Conservation (phyloP, 1,140 invertebrate genomes). For the Cyclina sinensis region DNA sequence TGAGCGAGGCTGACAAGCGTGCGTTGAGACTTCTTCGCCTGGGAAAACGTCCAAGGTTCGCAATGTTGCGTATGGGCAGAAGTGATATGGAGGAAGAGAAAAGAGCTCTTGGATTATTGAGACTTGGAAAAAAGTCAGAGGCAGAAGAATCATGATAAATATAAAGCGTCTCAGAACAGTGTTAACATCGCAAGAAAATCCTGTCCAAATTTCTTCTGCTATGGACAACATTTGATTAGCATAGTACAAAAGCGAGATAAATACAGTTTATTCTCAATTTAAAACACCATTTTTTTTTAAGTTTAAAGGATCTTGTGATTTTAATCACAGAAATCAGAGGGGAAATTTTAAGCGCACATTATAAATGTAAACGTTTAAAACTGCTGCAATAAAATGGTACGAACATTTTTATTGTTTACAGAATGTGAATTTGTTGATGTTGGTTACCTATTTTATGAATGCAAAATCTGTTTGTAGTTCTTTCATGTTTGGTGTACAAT, state of each 20-base stretch:
- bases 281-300: too few species aligned
- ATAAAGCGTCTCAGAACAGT: background rate
- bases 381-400: constrained; percentile 14
- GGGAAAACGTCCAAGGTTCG: constrained; percentile 67
- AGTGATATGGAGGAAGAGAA: constrained; percentile 36
- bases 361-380: background rate
- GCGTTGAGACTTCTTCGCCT: constrained; percentile 62
- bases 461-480: constrained; percentile 10
- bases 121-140: constrained; percentile 41
- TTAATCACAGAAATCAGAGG: too few species aligned
- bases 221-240: too few species aligned
- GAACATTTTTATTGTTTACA: constrained; percentile 19
- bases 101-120: constrained; percentile 50
- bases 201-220: too few species aligned
- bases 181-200: too few species aligned
- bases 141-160: constrained; percentile 44
- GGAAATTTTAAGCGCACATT: too few species aligned
- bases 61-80: constrained; percentile 55
- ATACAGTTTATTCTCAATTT: too few species aligned
- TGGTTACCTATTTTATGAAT: constrained; percentile 13
- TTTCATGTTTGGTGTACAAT: constrained; percentile 25
- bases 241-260: too few species aligned
- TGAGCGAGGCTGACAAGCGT: constrained; percentile 43
- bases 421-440: constrained; percentile 22
- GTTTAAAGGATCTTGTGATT: too few species aligned